A percentile compares a stretch with the other conserved stretches of the same genome.
phyloP scores from a whole-genome alignment of 2,797 vertebrate genomes.

The Petrocephalus sullivani region DNA sequence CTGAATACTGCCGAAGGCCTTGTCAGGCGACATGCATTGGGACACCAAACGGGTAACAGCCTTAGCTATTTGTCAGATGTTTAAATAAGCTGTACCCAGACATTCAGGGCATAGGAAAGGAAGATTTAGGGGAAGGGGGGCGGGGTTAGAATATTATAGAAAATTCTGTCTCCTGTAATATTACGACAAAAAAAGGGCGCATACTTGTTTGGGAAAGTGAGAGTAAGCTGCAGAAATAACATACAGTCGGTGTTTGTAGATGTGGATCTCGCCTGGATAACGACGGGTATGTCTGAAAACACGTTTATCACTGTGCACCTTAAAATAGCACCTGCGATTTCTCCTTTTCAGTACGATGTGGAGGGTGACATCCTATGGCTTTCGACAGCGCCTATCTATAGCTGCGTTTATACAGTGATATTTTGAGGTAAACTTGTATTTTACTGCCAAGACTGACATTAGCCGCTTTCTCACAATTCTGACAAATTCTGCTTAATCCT shows the following conservation, averaged over 20 bases:
- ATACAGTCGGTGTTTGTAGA: not conserved
- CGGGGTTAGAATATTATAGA: not conserved
- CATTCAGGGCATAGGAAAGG: constrained; percentile 9
- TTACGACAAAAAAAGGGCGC: not conserved
- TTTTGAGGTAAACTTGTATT: not conserved
- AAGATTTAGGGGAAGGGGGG: constrained; percentile 8
- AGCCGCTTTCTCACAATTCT: not conserved
- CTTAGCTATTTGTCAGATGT: not conserved
- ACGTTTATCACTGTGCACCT: not conserved
- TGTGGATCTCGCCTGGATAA: not conserved
- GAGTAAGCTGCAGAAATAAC: not conserved
- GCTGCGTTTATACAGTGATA: not conserved
- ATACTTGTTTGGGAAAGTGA: not conserved
- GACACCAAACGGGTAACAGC: not conserved
- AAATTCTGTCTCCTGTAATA: not conserved
- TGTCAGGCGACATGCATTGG: not conserved
- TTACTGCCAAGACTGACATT: not conserved
- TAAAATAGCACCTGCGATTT: not conserved
- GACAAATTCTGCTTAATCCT: constrained; percentile 10
- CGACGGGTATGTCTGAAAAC: not conserved
- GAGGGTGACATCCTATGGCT: not conserved
- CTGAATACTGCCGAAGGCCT: constrained; percentile 29
- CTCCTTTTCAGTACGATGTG: not conserved
- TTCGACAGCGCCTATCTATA: not conserved
- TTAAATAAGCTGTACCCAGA: constrained; percentile 19